phyloP scores from a whole-genome alignment of 2,113 vertebrate genomes.

The Nansenia antarctica region DNA sequence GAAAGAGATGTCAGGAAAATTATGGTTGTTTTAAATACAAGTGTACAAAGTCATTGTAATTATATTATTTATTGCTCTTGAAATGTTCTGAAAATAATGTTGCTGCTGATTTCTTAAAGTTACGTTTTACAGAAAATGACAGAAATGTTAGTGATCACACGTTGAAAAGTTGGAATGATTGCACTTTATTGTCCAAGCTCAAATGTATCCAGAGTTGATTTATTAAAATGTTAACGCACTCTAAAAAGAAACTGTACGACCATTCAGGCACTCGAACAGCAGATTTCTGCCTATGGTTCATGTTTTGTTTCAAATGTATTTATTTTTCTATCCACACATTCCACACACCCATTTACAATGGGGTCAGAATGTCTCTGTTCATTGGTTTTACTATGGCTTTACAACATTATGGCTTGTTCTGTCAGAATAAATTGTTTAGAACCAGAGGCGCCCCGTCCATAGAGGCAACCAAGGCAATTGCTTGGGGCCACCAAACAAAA shows the following conservation, averaged over 20 bases:
- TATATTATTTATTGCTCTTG: slow-evolving; percentile 13
- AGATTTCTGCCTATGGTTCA: too few species aligned
- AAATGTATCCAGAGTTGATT: background rate
- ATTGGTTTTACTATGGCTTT: too few species aligned
- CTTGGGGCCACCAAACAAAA: too few species aligned
- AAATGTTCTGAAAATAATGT: background rate
- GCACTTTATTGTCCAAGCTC: background rate
- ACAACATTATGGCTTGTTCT: too few species aligned
- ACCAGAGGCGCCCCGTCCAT: too few species aligned
- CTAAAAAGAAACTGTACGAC: too few species aligned
- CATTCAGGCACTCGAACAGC: too few species aligned
- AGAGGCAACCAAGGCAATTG: too few species aligned
- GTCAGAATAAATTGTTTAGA: too few species aligned
- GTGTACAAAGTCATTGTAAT: background rate
- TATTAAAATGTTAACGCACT: too few species aligned
- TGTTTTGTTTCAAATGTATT: background rate
- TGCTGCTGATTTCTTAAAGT: background rate
- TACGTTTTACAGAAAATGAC: background rate
- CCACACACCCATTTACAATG: background rate
- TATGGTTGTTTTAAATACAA: background rate
- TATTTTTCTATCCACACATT: background rate
- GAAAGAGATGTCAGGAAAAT: background rate
- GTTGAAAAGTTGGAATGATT: background rate
- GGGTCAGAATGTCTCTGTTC: background rate
- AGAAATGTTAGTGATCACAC: background rate